Percentiles rank a stretch among this genome's conserved stretches.
Conservation (phyloP, 2,113 vertebrate genomes). For the Saimiri boliviensis region DNA sequence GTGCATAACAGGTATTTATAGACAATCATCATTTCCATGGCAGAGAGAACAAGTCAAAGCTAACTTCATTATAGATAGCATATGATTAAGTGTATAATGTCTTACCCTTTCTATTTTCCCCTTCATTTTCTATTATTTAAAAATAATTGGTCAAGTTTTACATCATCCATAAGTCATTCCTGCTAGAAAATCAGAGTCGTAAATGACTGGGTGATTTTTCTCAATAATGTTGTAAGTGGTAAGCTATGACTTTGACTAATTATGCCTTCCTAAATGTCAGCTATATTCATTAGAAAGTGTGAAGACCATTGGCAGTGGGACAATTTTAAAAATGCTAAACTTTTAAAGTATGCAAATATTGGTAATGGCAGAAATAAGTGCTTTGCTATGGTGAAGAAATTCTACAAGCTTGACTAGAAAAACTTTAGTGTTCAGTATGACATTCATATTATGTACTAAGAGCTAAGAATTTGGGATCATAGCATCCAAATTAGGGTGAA, state of each 20-base stretch:
- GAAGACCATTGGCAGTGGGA: background rate
- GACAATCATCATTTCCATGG: conserved; percentile 62
- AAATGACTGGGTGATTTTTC: conserved; percentile 31
- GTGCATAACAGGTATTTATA: conserved; percentile 80
- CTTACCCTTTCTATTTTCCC: background rate
- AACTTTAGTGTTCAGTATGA: background rate
- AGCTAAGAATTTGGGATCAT: background rate
- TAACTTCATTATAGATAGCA: conserved; percentile 24
- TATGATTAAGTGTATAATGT: background rate
- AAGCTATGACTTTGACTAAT: conserved; percentile 23
- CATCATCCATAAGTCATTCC: conserved; percentile 15
- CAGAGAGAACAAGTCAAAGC: background rate
- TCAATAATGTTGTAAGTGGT: background rate
- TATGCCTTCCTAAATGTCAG: conserved; percentile 52
- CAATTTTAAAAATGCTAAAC: conserved; percentile 21
- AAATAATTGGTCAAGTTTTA: conserved; percentile 20
- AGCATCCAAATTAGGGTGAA: background rate
- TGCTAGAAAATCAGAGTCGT: background rate
- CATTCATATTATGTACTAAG: background rate
- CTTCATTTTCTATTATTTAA: background rate
- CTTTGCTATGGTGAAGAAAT: background rate
- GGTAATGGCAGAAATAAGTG: background rate
- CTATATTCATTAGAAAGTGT: background rate
- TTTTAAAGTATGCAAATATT: conserved; percentile 28
- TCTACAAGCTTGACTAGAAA: background rate